Evolutionary conservation across 2,797 vertebrate genomes (phyloP), one percentile per base, ranked within the genome.

Genomic region (Helicolenus hilgendorfi): DNA sequence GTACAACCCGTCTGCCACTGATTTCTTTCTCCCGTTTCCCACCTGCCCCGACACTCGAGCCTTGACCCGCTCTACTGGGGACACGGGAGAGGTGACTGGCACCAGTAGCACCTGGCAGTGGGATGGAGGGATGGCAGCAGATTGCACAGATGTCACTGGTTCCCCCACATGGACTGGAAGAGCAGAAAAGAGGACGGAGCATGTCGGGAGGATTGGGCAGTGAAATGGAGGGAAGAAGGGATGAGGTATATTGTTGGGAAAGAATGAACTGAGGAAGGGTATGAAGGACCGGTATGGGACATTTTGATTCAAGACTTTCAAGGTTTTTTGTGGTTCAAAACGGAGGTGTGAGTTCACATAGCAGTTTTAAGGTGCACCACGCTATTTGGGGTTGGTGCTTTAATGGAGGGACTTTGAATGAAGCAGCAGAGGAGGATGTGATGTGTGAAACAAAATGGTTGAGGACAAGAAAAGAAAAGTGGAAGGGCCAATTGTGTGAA

Each of bases 101-200:
- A 85, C 73, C 41, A 71, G 74, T 59, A 68, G 84, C 72, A 79
- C 74, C 72, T 93, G 91, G 89, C 87, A 86, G 68, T n/a, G 53
- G 82, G 89, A 87, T 92, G 95, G 91, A 90, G 89, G 87, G n/a
- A 55, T 87, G 85, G 91, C 72, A 72, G 83, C 95, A 96, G 92
- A 93, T 88, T 89, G 89, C 77, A 76, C 83, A 87, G 90, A 84
- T 84, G 76, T 75, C 58, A 62, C 81, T 29, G 49, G 79, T 87
- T 86, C 35, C 56, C 49, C 36, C n/a, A 68, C 77, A 36, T 36
- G 20, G 69, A 72, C 36, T 65, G 53, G 49, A 79, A 63, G 59
- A 69, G 72, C 7, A 36, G 36, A 24, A 41, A 41, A 55, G 29
- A 63, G 38, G 26, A 36, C 1, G 1, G 24, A 70, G 41, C 1